A percentile compares a stretch with the other conserved stretches of the same genome.
Conservation (phyloP, 2,113 vertebrate species). For the Cebus imitator region DNA sequence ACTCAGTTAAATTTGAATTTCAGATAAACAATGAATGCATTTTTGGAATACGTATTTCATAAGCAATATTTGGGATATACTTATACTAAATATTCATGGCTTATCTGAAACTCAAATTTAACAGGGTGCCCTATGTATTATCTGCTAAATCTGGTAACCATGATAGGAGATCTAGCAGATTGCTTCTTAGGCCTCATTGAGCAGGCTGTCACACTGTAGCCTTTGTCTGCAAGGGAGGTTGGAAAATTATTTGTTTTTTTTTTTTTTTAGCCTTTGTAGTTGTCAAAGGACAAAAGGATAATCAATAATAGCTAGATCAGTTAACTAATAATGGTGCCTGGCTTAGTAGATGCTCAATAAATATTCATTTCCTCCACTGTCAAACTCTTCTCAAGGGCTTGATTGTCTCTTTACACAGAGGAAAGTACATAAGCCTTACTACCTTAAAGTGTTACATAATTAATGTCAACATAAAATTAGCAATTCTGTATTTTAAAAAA, state of each 20-base stretch:
- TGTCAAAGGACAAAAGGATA: neutral
- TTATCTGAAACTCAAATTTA: slow-evolving; percentile 2
- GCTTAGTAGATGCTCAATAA: neutral
- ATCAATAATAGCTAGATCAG: neutral
- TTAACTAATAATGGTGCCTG: neutral
- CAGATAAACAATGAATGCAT: neutral
- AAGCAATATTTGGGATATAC: neutral
- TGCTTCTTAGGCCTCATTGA: neutral
- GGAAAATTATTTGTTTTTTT: neutral
- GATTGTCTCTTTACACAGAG: neutral
- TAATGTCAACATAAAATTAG: neutral
- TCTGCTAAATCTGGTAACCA: neutral
- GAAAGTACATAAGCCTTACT: neutral
- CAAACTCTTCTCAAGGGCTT: neutral
- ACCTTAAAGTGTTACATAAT: neutral
- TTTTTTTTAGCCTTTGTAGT: neutral
- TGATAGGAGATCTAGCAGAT: neutral
- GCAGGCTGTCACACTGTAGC: neutral
- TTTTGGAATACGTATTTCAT: slow-evolving; percentile 12
- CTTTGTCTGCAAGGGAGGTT: neutral
- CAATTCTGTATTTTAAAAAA: neutral
- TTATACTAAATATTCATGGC: neutral
- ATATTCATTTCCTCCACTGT: neutral
- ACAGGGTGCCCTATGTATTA: neutral
- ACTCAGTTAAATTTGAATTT: neutral